These are phyloP conservation scores for Drosophila meridionalis DNA, from an alignment of 2,888 invertebrate genomes.

Conservation along the genomic window DNA sequence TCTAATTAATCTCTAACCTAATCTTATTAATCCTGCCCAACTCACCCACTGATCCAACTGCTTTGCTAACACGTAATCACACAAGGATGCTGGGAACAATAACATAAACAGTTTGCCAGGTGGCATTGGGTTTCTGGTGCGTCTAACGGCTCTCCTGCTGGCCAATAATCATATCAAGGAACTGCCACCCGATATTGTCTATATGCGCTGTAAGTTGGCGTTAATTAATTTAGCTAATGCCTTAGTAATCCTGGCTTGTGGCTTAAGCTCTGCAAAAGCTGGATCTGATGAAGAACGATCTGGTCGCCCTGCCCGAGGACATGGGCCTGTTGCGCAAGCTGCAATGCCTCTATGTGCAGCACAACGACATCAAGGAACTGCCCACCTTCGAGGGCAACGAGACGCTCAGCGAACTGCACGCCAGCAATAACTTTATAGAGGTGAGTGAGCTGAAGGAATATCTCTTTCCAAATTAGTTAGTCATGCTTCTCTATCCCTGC, in stretches of 20 bases:
- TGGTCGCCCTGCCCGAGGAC: constrained; percentile 88
- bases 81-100: constrained; percentile 92
- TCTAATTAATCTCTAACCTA: not conserved
- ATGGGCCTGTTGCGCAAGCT: constrained; percentile 91
- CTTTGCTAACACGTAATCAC: constrained; percentile 48
- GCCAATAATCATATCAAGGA: constrained; percentile 91
- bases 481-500: constrained; percentile 7
- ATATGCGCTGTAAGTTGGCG: constrained; percentile 90
- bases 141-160: constrained; percentile 90
- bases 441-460: constrained; percentile 84
- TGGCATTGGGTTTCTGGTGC: constrained; percentile 93
- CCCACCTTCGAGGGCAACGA: constrained; percentile 92
- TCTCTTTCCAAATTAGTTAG: not conserved
- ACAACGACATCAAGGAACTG: constrained; percentile 91
- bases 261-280: constrained; percentile 87
- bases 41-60: constrained; percentile 34
- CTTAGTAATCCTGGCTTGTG: constrained; percentile 12
- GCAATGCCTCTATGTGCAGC: constrained; percentile 91
- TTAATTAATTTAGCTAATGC: not conserved
- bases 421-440: constrained; percentile 93
- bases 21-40: constrained; percentile 5
- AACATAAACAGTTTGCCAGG: constrained; percentile 90
- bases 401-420: constrained; percentile 91
- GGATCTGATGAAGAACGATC: constrained; percentile 90
- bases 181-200: constrained; percentile 92